Percentiles rank a stretch among this genome's conserved stretches.
These are phyloP conservation scores for Esperia sulphurella DNA, from an alignment of 2,888 invertebrate genomes.

Conservation along the genomic window DNA sequence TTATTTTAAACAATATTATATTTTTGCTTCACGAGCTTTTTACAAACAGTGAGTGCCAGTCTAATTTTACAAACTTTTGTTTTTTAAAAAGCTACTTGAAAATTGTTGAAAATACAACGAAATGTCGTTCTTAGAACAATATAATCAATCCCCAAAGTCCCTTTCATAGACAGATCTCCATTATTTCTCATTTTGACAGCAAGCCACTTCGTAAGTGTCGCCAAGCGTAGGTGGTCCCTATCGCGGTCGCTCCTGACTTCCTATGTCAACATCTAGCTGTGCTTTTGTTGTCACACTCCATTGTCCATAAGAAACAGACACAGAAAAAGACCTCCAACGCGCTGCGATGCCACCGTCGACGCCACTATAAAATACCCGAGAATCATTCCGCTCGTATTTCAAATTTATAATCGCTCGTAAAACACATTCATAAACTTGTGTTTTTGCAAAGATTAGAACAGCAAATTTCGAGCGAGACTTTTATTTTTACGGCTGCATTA, in stretches of 20 bases:
- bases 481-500: constrained; percentile 43
- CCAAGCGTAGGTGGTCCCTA: constrained; percentile 62
- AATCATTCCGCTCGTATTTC: constrained; percentile 23
- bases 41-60: too few relatives aligned
- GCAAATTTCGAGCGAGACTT: constrained; percentile 21
- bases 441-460: constrained; percentile 44
- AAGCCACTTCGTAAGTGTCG: constrained; percentile 15
- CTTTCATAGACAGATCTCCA: constrained; percentile 21
- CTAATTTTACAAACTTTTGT: too few relatives aligned
- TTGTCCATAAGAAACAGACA: constrained; percentile 43
- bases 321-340: constrained; percentile 38
- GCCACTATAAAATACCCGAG: constrained; percentile 31
- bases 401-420: constrained; percentile 48
- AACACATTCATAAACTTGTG: constrained; percentile 39
- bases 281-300: constrained; percentile 57
- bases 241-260: constrained; percentile 17
- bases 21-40: too few relatives aligned
- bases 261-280: constrained; percentile 58
- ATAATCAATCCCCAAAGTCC: neutral
- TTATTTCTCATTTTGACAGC: constrained; percentile 45
- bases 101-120: too few relatives aligned
- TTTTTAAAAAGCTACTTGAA: too few relatives aligned
- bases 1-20: too few relatives aligned
- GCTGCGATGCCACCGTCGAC: constrained; percentile 25
- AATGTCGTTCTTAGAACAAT: too few relatives aligned